Evolutionary conservation across 2,797 vertebrate genomes (phyloP).

Genomic region (Crax fasciolata): DNA sequence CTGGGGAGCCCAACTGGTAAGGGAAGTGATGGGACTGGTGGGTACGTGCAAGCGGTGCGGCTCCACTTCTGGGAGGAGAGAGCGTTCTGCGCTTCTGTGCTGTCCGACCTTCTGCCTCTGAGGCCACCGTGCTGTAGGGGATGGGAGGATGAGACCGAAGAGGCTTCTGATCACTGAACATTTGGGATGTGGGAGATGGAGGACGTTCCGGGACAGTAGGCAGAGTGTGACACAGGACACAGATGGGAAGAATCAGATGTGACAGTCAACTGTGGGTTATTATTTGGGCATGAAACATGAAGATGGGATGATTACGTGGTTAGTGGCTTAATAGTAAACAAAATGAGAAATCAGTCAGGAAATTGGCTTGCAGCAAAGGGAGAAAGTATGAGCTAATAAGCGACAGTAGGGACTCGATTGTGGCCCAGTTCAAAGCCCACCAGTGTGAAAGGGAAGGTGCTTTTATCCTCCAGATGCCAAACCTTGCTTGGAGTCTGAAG

Average conservation of each 20-base stretch:
- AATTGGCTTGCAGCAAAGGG: not conserved
- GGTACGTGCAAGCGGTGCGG: not conserved
- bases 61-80: not conserved
- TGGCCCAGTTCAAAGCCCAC: not conserved
- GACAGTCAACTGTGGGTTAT: conserved; percentile 5
- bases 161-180: not conserved
- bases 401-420: not conserved
- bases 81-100: not conserved
- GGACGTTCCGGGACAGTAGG: not conserved
- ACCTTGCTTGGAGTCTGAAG: not conserved
- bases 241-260: conserved; percentile 5
- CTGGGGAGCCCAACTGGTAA: not conserved
- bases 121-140: not conserved
- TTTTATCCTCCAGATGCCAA: not conserved
- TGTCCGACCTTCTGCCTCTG: not conserved
- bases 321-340: conserved; percentile 29
- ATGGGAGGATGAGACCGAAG: not conserved
- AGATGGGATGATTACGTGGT: conserved; percentile 1
- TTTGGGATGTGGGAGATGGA: not conserved
- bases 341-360: not conserved
- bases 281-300: conserved; percentile 15
- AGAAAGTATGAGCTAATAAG: not conserved
- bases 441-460: not conserved
- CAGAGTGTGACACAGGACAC: not conserved
- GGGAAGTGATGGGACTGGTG: not conserved